These are phyloP conservation scores for Toxotes chatareus DNA, from an alignment of 2,113 vertebrate genomes.

Conservation along the genomic window DNA sequence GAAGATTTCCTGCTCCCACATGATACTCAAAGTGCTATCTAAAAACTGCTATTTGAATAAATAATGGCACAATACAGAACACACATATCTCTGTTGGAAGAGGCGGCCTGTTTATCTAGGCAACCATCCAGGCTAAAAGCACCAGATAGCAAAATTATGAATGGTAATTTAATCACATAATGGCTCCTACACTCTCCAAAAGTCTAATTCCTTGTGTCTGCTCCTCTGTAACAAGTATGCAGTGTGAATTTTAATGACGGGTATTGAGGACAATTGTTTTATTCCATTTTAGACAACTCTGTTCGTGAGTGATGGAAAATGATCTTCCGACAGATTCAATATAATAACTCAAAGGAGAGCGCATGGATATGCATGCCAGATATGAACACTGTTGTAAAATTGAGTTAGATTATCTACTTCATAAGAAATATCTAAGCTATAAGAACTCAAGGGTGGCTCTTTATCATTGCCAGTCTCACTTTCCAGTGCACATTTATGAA, in stretches of 20 bases:
- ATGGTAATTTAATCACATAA: constrained; percentile 80
- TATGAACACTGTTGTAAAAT: constrained; percentile 44
- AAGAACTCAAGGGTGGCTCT: constrained; percentile 10
- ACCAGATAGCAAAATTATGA: constrained; percentile 73
- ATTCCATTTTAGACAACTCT: constrained; percentile 60
- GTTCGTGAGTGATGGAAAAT: constrained; percentile 45
- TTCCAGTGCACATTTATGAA: not conserved
- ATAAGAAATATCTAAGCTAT: constrained; percentile 35
- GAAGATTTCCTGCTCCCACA: constrained; percentile 15
- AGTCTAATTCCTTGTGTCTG: constrained; percentile 71
- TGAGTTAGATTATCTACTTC: constrained; percentile 51
- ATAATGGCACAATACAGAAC: constrained; percentile 52
- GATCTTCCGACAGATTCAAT: constrained; percentile 55
- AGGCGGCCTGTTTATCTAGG: constrained; percentile 55
- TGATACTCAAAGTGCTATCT: constrained; percentile 19
- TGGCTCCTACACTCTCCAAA: constrained; percentile 68
- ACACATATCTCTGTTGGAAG: constrained; percentile 40
- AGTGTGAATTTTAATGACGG: constrained; percentile 69
- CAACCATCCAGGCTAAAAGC: constrained; percentile 66
- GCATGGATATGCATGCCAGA: constrained; percentile 35
- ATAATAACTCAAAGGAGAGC: constrained; percentile 48
- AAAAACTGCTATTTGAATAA: constrained; percentile 45
- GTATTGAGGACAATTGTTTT: constrained; percentile 57
- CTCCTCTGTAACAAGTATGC: constrained; percentile 64
- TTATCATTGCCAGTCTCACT: constrained; percentile 15